phyloP scores from a whole-genome alignment of 1,140 invertebrate species.

The Brachionus calyciflorus region DNA sequence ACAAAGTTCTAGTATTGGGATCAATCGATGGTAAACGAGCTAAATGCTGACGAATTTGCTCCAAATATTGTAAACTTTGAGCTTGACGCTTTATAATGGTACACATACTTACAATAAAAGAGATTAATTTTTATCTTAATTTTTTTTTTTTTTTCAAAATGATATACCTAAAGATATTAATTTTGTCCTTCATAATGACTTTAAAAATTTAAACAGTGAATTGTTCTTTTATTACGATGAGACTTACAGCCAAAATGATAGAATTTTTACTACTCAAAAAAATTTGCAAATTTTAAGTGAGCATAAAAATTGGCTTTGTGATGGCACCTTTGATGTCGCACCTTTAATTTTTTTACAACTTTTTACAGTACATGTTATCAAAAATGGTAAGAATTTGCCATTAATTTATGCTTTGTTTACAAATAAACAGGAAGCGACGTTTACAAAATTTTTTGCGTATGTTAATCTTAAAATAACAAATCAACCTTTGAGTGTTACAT shows the following conservation, averaged over 20 bases:
- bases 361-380: background rate
- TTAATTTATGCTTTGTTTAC: conserved; percentile 5
- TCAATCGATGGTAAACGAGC: conserved; percentile 96
- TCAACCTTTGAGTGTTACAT: background rate
- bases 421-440: background rate
- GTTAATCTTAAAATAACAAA: background rate
- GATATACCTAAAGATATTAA: background rate
- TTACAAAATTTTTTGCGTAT: background rate
- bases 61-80: conserved; percentile 89
- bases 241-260: background rate
- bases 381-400: background rate
- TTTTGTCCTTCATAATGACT: background rate
- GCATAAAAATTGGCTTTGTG: background rate
- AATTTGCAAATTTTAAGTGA: background rate
- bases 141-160: background rate
- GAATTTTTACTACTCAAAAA: background rate
- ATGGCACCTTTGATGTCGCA: conserved; percentile 5
- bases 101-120: conserved; percentile 70
- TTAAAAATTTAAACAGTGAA: background rate
- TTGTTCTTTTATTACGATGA: background rate
- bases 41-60: conserved; percentile 97
- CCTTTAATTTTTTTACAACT: background rate
- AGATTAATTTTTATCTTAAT: too few relatives aligned
- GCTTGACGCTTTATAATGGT: conserved; percentile 93
- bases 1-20: conserved; percentile 92